These are phyloP conservation scores for Parasteatoda tepidariorum DNA, from an alignment of 1,140 invertebrate species.

Conservation along the genomic window DNA sequence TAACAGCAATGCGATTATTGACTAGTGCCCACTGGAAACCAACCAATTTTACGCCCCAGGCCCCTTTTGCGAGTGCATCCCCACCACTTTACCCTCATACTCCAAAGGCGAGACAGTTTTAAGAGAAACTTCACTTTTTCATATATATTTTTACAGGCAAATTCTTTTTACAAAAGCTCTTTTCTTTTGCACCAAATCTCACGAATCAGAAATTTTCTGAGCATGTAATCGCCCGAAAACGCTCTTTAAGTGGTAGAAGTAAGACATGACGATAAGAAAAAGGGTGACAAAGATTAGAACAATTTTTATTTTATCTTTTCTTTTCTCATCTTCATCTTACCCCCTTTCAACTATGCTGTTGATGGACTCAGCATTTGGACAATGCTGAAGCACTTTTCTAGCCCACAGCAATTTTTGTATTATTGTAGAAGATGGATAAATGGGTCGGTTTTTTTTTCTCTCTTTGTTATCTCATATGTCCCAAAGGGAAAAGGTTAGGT, in stretches of 20 bases:
- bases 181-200: constrained; percentile 34
- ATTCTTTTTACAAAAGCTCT: constrained; percentile 43
- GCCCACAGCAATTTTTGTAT: constrained; percentile 49
- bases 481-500: constrained; percentile 32
- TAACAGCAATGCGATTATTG: constrained; percentile 50
- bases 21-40: constrained; percentile 42
- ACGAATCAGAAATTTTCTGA: constrained; percentile 35
- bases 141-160: constrained; percentile 28
- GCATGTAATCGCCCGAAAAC: constrained; percentile 38
- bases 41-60: constrained; percentile 52
- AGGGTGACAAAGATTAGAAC: constrained; percentile 55
- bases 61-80: background rate
- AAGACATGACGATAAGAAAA: constrained; percentile 43
- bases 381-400: constrained; percentile 35
- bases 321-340: background rate
- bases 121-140: constrained; percentile 23
- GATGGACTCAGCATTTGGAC: constrained; percentile 43
- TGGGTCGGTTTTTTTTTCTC: constrained; percentile 39
- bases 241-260: constrained; percentile 43
- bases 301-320: constrained; percentile 42
- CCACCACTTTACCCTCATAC: background rate
- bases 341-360: constrained; percentile 11
- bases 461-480: background rate
- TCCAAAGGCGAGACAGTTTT: constrained; percentile 36
- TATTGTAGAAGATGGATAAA: constrained; percentile 41